Evolutionary conservation across 2,888 invertebrate genomes (phyloP), one percentile per base, ranked within the genome.

Genomic region (Conchocele bisecta): DNA sequence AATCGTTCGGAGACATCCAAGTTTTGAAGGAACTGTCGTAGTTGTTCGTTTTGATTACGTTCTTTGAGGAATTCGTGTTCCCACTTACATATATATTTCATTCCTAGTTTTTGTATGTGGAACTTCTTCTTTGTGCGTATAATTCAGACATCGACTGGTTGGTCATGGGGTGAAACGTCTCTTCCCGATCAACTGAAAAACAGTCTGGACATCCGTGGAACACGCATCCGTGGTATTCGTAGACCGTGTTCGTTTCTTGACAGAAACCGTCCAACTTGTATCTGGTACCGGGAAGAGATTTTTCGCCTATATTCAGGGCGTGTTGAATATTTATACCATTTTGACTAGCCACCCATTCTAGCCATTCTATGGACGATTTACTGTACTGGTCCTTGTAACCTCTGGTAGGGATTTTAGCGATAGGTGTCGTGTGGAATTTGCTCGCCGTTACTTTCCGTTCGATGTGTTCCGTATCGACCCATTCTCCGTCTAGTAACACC

Each of bases 81-180:
- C 72, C 66, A 72, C 5, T 67, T 72, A 53, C 61, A 67, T 0
- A 70, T 53, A 20, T 78, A 73, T 0, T 61, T 69, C 33, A 64
- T 78, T 0, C 81, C 81, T 20, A 35, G 31, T 0, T 31, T 13
- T 46, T 42, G 31, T 9, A 78, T 42, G n/a, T 46, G 56, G 4
- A 56, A 11, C 26, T 65, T 56, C 41, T 59, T 75, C 37, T 67
- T 65, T 31, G 41, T 39, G 63, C 54, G 26, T 71, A 63, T 17
- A 73, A 41, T 58, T 67, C 60, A 1, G 48, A 33, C 33, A 70
- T 28, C 2, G 54, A 44, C 22, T 68, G 69, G 3, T 22, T 11
- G 4, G 69, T 66, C 20, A 51, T 13, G 1, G 60, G 66, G 20
- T 66, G 59, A 29, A 20, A 6, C 3, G 33, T 60, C 33, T 35